Evolutionary conservation across 1,140 invertebrate species (phyloP).

Genomic region (Listronotus bonariensis): DNA sequence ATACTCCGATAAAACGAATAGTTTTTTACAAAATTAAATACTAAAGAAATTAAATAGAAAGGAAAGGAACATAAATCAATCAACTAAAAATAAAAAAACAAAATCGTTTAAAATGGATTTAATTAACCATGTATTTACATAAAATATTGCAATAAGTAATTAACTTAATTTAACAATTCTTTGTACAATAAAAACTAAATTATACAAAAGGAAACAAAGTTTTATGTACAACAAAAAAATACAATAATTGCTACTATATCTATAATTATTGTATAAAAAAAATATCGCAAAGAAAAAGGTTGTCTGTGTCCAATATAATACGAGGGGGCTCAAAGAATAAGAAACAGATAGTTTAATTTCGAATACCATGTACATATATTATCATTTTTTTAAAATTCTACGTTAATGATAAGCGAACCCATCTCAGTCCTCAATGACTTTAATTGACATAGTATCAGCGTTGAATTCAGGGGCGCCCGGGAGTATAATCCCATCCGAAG

Average conservation of each 20-base stretch:
- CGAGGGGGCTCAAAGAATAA: too few relatives aligned
- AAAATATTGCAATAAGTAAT: conserved; percentile 27
- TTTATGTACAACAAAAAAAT: conserved; percentile 6
- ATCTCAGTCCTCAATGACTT: too few relatives aligned
- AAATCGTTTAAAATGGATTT: conserved; percentile 22
- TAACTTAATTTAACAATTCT: conserved; percentile 8
- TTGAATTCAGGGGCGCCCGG: too few relatives aligned
- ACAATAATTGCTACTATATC: background rate
- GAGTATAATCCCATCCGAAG: too few relatives aligned
- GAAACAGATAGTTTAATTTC: too few relatives aligned
- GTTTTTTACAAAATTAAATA: too few relatives aligned
- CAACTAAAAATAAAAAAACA: conserved; percentile 3
- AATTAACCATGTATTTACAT: conserved; percentile 29
- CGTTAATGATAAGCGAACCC: too few relatives aligned
- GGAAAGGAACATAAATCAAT: background rate
- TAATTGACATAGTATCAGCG: too few relatives aligned
- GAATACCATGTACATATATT: too few relatives aligned
- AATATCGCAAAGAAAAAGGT: conserved; percentile 1
- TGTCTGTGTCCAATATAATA: too few relatives aligned
- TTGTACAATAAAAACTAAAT: conserved; percentile 19
- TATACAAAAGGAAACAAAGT: background rate
- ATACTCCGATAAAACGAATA: too few relatives aligned
- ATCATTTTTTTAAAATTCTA: too few relatives aligned
- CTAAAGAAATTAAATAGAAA: conserved; percentile 4
- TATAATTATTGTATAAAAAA: background rate